Evolutionary conservation across 2,888 invertebrate species (phyloP), one percentile per base, ranked within the genome.

Genomic region (Nudaria mundana): DNA sequence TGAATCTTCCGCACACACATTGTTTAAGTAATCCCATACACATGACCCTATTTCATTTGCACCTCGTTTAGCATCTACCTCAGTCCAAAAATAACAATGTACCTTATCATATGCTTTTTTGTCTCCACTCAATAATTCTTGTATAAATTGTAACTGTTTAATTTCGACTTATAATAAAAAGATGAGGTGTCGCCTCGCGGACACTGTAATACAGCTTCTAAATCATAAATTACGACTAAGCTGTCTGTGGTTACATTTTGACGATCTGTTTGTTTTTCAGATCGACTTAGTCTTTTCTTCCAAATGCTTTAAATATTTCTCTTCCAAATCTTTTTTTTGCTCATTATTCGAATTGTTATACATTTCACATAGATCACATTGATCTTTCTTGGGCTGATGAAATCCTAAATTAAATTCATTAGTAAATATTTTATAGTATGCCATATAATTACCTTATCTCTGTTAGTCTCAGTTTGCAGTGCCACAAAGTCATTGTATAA

Each of bases 151-250:
- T 24, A 32, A 6, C 32, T 23, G 11, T 18, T 30, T 16, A 30
- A 15, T 30, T 30, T 30, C 3, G 30, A 30, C 30, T 30, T 57
- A 37, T 57, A 63, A 43, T 53, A 63, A 41, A 60, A 60, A 4
- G 44, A 29, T 11, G 46, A 49, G 11, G 44, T 45, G 16, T 49
- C 38, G 12, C 57, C 56, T 34, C 32, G 44, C 15, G 56, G 61
- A 29, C 46, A 50, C 30, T 50, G 50, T 16, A 52, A 24, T 3
- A 52, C 52, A 5, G 52, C 55, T 35, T 56, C 34, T 29, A 48
- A 47, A 28, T 56, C 56, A 41, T 47, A 57, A 14, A 54, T 40
- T 30, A 32, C 50, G 8, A 56, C 55, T 49, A 22, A 44, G 15
- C 14, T n/a, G 23, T 40, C 13, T 31, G 35, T 36, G 10, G 20